Base-by-base conservation (phyloP, 2,888 invertebrate species). In the Heteromurus nitidus region DNA sequence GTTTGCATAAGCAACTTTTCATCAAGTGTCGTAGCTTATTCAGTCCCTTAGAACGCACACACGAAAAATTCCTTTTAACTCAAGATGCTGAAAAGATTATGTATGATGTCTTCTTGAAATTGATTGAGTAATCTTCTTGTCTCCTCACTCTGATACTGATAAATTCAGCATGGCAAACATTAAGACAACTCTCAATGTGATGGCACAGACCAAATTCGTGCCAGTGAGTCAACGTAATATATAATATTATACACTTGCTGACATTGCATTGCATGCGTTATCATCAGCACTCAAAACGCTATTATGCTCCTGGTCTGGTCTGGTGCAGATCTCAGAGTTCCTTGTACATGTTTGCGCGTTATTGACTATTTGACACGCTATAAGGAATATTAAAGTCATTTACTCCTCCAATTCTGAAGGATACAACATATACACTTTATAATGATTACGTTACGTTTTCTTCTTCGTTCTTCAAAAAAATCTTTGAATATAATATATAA, bases 121-220 rank as follows among this genome's bases (percentile, higher is more conserved):
- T 79, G 79, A 79, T 79, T 79, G 64, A 79, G 79, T 70, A 79
- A 79, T 79, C 70, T 44, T 31, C 64, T 53, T 58, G 60, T 50
- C 62, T 60, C 36, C 64, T 11, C n/a, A 70, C 70, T 36, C 42
- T 70, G 55, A 79, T 70, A 50, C 42, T 70, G 55, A 79, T 70
- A 68, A 50, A 68, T 68, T 68, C 47, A 30, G 47, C 47, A 24
- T 68, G 22, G 1, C 16, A 16, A 68, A 68, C 3, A 47, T 20
- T 36, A 68, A 47, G 68, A 47, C 36, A 68, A 30, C 24, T 28
- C 20, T 9, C 2, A 13, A 65, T 16, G 18, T 31, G 30, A 31
- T 30, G 62, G 30, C 62, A 28, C 5, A 31, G 7, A 30, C 36
- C 5, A 36, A 36, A 36, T 36, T 36, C 36, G 13, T 36, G 36